A percentile compares a stretch with the other conserved stretches of the same genome.
phyloP scores from a whole-genome alignment of 2,888 invertebrate species.

The Lamellibrachia columna region DNA sequence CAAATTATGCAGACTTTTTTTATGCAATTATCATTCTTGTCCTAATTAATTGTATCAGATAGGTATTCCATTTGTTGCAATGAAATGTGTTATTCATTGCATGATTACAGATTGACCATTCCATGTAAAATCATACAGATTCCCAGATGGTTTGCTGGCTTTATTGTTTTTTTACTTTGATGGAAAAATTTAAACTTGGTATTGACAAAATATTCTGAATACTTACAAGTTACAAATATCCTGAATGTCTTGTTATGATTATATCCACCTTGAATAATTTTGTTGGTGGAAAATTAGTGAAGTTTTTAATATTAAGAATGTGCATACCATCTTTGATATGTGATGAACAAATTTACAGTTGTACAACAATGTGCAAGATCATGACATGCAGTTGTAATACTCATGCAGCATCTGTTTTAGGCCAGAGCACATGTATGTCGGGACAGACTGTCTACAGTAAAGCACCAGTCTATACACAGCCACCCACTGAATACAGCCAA shows the following conservation, averaged over 20 bases:
- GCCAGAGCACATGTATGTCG: neutral
- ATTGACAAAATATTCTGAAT: no score
- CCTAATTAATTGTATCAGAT: no score
- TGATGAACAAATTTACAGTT: neutral
- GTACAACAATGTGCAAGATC: neutral
- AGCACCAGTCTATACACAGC: neutral
- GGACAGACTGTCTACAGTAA: constrained; percentile 10
- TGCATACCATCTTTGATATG: neutral
- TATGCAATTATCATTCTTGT: neutral
- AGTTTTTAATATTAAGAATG: neutral
- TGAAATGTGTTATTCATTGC: no score
- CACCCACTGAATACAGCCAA: neutral
- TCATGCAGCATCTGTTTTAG: neutral
- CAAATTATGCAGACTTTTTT: neutral
- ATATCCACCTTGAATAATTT: no score
- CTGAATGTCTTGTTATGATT: no score
- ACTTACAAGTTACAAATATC: no score
- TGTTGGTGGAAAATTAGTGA: neutral
- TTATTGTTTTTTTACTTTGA: no score
- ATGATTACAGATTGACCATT: no score
- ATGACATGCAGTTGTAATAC: neutral
- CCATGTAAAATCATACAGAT: no score
- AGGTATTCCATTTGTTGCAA: no score
- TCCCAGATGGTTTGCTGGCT: no score
- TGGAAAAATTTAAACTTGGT: no score